Conservation (phyloP, 2,888 invertebrate genomes). For the Hipparchia semele region DNA sequence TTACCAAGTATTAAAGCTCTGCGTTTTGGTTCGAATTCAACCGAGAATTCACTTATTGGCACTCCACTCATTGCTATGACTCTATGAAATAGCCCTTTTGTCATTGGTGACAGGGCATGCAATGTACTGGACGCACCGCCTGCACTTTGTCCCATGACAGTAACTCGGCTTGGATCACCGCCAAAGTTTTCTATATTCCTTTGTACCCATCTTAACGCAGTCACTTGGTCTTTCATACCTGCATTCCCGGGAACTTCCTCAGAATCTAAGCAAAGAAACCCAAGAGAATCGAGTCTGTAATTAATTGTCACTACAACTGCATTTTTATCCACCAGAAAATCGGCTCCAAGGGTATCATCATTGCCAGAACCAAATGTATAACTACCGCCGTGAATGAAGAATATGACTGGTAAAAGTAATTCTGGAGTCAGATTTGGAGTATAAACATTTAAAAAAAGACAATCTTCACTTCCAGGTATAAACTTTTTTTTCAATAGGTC, state of each 20-base stretch:
- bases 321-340: conserved; percentile 53
- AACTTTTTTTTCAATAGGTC: not conserved
- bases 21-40: conserved; percentile 47
- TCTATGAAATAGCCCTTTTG: conserved; percentile 57
- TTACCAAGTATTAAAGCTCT: conserved; percentile 57
- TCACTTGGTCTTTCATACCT: conserved; percentile 62
- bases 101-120: conserved; percentile 60
- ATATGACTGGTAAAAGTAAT: conserved; percentile 54
- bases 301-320: conserved; percentile 60
- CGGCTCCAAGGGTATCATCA: conserved; percentile 53
- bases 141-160: conserved; percentile 58
- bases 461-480: conserved; percentile 16
- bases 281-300: conserved; percentile 57
- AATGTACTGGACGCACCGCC: conserved; percentile 52
- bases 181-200: conserved; percentile 59
- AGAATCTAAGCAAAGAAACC: conserved; percentile 56
- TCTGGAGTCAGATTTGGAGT: conserved; percentile 48
- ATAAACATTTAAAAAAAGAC: conserved; percentile 43
- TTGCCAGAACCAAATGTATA: conserved; percentile 56
- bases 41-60: conserved; percentile 62
- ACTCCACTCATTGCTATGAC: conserved; percentile 87
- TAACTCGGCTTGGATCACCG: conserved; percentile 62
- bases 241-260: conserved; percentile 61
- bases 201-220: conserved; percentile 57
- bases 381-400: conserved; percentile 60